These are phyloP conservation scores for Megathymus violae DNA, from an alignment of 1,140 invertebrate species.

Conservation along the genomic window DNA sequence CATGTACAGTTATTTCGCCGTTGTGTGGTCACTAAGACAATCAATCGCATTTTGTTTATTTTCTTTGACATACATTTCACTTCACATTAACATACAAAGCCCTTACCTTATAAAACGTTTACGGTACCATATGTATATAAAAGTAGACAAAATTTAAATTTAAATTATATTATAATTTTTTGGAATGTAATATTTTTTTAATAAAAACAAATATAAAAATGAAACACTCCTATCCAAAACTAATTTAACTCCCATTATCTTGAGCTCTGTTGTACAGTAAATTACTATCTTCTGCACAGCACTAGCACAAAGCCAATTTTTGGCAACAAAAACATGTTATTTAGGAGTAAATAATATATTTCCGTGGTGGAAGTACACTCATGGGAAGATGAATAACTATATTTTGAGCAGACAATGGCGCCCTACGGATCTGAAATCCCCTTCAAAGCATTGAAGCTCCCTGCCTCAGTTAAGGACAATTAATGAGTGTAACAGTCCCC, in stretches of 20 bases:
- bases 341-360: constrained; percentile 51
- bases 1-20: too few species aligned
- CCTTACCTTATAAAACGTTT: too few species aligned
- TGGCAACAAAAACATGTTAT: constrained; percentile 48
- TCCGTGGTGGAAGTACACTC: constrained; percentile 44
- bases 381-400: constrained; percentile 72
- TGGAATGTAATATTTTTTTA: too few species aligned
- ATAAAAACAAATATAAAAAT: constrained; percentile 5
- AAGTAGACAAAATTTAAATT: too few species aligned
- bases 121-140: too few species aligned
- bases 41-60: too few species aligned
- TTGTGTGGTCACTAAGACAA: too few species aligned
- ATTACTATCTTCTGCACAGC: constrained; percentile 23
- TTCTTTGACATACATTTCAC: too few species aligned
- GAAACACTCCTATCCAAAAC: constrained; percentile 9
- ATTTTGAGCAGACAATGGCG: constrained; percentile 70
- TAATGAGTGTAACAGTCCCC: constrained; percentile 74
- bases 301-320: constrained; percentile 27
- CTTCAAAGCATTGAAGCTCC: constrained; percentile 56
- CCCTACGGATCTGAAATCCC: constrained; percentile 62
- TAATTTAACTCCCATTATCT: constrained; percentile 29
- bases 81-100: too few species aligned
- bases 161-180: too few species aligned
- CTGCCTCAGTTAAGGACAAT: constrained; percentile 69
- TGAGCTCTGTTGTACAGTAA: constrained; percentile 15